phyloP scores from a whole-genome alignment of 37 sponge, comb jelly and placozoan species.

The Tethya wilhelma region DNA sequence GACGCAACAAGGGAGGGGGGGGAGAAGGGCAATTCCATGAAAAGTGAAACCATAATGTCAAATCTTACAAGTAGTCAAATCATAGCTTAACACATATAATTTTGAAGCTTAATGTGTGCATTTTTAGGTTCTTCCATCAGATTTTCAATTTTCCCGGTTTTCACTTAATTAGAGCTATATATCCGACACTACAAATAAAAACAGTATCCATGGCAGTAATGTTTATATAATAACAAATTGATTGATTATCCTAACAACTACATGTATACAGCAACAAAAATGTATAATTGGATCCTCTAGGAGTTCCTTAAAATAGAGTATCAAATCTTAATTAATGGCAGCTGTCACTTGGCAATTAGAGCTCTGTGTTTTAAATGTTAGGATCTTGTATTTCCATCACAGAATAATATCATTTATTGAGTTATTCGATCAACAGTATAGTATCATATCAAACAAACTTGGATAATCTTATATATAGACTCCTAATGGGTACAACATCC shows the following conservation, averaged over 20 bases:
- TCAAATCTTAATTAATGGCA: conserved; percentile 16
- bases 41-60: conserved; percentile 23
- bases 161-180: conserved; percentile 7
- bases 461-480: conserved; percentile 10
- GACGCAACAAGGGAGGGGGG: too few relatives aligned
- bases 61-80: conserved; percentile 20
- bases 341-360: conserved; percentile 3
- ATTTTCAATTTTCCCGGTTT: conserved; percentile 11
- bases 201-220: conserved; percentile 10
- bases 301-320: conserved; percentile 1
- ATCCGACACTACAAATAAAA: not conserved
- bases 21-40: conserved; percentile 19
- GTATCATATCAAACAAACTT: not conserved
- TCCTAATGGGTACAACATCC: conserved; percentile 15
- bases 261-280: conserved; percentile 5
- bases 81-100: too few relatives aligned
- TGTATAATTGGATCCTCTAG: conserved; percentile 17
- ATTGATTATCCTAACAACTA: conserved; percentile 6
- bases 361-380: conserved; percentile 5
- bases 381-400: conserved; percentile 14
- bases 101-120: conserved; percentile 15
- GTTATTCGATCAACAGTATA: conserved; percentile 6
- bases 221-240: not conserved
- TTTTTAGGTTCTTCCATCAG: not conserved
- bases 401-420: conserved; percentile 6